Conservation (phyloP, 1,140 invertebrate species). For the Amyelois transitella region DNA sequence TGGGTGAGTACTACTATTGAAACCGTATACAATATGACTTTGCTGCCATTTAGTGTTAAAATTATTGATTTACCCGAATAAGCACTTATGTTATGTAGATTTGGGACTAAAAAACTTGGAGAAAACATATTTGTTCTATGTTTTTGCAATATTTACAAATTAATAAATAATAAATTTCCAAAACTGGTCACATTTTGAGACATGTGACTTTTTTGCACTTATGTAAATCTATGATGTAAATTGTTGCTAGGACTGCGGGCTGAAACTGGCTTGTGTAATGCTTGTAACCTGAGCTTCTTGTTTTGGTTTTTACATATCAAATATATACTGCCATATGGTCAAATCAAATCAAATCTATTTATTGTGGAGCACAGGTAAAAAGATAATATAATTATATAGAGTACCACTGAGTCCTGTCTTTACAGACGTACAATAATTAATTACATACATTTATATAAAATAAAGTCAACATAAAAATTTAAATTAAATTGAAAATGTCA, state of each 20-base stretch:
- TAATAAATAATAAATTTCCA: not conserved
- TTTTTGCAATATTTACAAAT: not conserved
- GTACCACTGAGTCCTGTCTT: too few species aligned
- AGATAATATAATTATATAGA: too few species aligned
- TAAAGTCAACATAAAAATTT: too few species aligned
- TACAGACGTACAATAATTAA: too few species aligned
- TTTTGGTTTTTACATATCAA: too few species aligned
- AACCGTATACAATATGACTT: slow-evolving; percentile 11
- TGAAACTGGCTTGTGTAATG: slow-evolving; percentile 27
- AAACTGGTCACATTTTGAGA: slow-evolving; percentile 26
- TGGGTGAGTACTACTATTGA: slow-evolving; percentile 47
- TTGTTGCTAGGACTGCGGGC: slow-evolving; percentile 4
- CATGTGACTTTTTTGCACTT: slow-evolving; percentile 38
- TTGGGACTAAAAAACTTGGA: not conserved
- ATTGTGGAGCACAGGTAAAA: too few species aligned
- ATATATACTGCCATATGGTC: too few species aligned
- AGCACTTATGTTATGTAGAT: not conserved
- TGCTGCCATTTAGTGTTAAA: slow-evolving; percentile 11
- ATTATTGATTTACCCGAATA: slow-evolving; percentile 40
- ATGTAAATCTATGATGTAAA: too few species aligned
- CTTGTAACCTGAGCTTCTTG: slow-evolving; percentile 5
- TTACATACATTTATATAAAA: too few species aligned
- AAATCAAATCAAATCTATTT: too few species aligned
- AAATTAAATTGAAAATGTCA: too few species aligned
- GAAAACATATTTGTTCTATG: not conserved